phyloP scores from a whole-genome alignment of 2,113 vertebrate genomes.

The Alligator sinensis region DNA sequence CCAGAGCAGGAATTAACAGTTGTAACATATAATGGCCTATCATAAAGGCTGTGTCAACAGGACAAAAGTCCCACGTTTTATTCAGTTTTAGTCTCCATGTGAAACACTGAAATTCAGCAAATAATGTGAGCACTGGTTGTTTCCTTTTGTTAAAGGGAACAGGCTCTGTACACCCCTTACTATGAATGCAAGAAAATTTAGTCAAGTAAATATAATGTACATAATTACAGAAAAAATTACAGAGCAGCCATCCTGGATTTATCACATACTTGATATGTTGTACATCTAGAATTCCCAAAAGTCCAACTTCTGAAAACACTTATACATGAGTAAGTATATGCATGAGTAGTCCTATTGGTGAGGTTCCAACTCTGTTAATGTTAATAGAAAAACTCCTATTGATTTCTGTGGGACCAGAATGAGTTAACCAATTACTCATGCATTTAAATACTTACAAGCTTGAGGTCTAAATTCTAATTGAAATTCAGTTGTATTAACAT shows the following conservation, averaged over 20 bases:
- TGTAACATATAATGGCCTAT: background rate
- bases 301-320: background rate
- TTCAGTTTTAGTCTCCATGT: background rate
- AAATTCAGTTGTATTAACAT: background rate
- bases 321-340: background rate
- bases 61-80: background rate
- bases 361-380: slow-evolving; percentile 2
- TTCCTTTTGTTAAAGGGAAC: background rate
- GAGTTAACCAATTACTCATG: background rate
- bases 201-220: background rate
- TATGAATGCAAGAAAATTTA: background rate
- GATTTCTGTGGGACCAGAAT: slow-evolving; percentile 22
- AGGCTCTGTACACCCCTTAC: background rate
- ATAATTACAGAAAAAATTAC: slow-evolving; percentile 15
- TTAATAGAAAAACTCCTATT: background rate
- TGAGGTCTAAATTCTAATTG: background rate
- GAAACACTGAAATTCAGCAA: background rate
- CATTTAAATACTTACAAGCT: background rate
- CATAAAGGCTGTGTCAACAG: background rate
- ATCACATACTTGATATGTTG: slow-evolving; percentile 55
- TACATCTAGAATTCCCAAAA: slow-evolving; percentile 44
- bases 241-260: slow-evolving; percentile 74
- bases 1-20: background rate
- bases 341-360: background rate
- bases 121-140: too few relatives aligned